Conservation (phyloP, 1,140 invertebrate genomes). For the Psilanteris sp. region DNA sequence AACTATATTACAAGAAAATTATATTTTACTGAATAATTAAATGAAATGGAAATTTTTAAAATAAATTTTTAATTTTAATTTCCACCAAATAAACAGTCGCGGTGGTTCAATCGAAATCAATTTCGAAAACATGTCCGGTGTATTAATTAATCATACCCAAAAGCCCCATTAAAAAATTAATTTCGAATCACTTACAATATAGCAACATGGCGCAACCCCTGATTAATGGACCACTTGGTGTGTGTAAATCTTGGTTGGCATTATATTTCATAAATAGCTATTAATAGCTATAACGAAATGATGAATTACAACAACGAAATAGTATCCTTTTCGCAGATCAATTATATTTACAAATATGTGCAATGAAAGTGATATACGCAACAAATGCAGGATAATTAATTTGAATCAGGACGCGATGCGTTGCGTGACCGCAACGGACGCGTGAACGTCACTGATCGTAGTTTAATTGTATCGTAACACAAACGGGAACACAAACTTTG, state of each 20-base stretch:
- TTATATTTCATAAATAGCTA: slow-evolving; percentile 59
- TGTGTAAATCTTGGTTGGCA: slow-evolving; percentile 39
- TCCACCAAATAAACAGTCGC: too few relatives aligned
- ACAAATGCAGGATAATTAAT: slow-evolving; percentile 52
- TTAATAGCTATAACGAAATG: slow-evolving; percentile 56
- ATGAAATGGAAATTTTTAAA: too few relatives aligned
- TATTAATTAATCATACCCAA: slow-evolving; percentile 42
- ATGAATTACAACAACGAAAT: slow-evolving; percentile 58
- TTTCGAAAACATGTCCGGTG: slow-evolving; percentile 9
- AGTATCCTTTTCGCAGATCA: slow-evolving; percentile 54
- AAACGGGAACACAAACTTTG: too few relatives aligned
- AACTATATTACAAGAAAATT: too few relatives aligned
- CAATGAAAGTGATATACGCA: slow-evolving; percentile 54
- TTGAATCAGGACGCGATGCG: too few relatives aligned
- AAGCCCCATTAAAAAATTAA: slow-evolving; percentile 46
- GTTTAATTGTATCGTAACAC: too few relatives aligned
- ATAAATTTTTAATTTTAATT: too few relatives aligned
- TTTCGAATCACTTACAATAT: slow-evolving; percentile 41
- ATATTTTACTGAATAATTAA: too few relatives aligned
- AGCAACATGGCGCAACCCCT: slow-evolving; percentile 12
- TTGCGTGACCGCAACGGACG: too few relatives aligned
- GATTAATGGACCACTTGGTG: slow-evolving; percentile 51
- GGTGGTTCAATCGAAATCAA: too few relatives aligned
- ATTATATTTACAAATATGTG: slow-evolving; percentile 55
- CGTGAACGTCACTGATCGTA: too few relatives aligned